Conservation (phyloP, 2,113 vertebrate genomes). For the Pygoscelis antarcticus region DNA sequence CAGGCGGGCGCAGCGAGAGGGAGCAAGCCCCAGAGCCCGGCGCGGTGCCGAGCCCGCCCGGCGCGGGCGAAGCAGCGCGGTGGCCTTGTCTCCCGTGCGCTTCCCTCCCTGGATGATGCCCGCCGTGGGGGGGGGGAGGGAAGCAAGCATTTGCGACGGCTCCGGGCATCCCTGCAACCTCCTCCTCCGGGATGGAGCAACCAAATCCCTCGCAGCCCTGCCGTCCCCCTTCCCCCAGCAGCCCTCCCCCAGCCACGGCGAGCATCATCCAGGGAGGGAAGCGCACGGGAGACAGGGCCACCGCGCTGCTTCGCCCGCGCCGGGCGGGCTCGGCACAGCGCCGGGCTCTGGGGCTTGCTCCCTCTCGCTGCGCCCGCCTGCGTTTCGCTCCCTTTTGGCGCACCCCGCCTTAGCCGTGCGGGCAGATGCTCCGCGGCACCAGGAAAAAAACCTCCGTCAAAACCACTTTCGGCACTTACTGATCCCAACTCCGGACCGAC, state of each 20-base stretch:
- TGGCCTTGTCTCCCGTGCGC: no score
- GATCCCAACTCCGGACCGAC: neutral
- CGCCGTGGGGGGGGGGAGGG: rapidly evolving
- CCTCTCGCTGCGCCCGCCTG: neutral
- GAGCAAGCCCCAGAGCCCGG: no score
- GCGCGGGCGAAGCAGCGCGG: no score
- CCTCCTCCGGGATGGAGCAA: neutral
- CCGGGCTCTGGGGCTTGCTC: neutral
- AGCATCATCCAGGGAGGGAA: neutral
- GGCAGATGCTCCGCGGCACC: neutral
- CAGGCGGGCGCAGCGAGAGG: no score
- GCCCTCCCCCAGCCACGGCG: no score
- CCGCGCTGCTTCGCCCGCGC: neutral
- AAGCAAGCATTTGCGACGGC: neutral
- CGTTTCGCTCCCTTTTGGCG: neutral
- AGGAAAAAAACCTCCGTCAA: neutral
- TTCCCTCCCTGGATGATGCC: no score
- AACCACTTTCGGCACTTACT: neutral
- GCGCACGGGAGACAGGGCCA: neutral
- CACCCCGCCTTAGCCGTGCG: neutral
- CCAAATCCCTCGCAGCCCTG: neutral
- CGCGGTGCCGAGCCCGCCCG: no score
- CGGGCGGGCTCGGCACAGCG: neutral
- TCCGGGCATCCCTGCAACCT: neutral
- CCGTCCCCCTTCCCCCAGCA: neutral